Conservation (phyloP, 2,888 invertebrate genomes). For the Carterocephalus palaemon region DNA sequence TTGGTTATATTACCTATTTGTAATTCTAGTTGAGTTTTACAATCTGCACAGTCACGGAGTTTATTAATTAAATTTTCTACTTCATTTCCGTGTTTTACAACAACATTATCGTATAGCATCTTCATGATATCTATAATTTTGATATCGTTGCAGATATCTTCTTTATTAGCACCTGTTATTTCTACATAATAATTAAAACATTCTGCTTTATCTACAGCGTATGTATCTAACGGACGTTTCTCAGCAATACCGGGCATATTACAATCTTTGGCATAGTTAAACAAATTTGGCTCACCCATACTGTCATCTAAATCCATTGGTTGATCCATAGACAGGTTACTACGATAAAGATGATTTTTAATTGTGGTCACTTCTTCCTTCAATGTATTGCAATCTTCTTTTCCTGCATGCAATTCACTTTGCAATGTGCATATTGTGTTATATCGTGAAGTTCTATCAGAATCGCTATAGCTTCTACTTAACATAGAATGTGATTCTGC, state of each 20-base stretch:
- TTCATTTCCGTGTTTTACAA: slow-evolving; percentile 54
- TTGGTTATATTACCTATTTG: slow-evolving; percentile 39
- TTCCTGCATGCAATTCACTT: slow-evolving; percentile 61
- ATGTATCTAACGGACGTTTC: slow-evolving; percentile 43
- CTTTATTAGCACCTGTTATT: slow-evolving; percentile 47
- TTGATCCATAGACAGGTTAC: slow-evolving; percentile 49
- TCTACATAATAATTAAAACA: slow-evolving; percentile 58
- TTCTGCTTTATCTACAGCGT: slow-evolving; percentile 53
- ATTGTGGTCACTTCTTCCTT: slow-evolving; percentile 65
- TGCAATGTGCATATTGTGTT: slow-evolving; percentile 67
- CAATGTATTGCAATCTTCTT: slow-evolving; percentile 65
- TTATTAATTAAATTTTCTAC: slow-evolving; percentile 61
- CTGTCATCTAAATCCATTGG: slow-evolving; percentile 60
- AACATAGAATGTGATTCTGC: slow-evolving; percentile 43
- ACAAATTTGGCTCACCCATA: slow-evolving; percentile 46
- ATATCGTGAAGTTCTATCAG: slow-evolving; percentile 56
- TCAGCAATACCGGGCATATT: slow-evolving; percentile 47
- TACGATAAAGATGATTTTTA: slow-evolving; percentile 63
- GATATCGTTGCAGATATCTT: slow-evolving; percentile 40
- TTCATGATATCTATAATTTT: slow-evolving; percentile 64
- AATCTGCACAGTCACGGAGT: slow-evolving; percentile 53
- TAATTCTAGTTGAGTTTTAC: slow-evolving; percentile 41
- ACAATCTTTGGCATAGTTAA: slow-evolving; percentile 41
- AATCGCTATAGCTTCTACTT: slow-evolving; percentile 61
- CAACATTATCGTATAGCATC: slow-evolving; percentile 52